A percentile compares a stretch with the other conserved stretches of the same genome.
Evolutionary conservation across 2,113 vertebrate species (phyloP).

Genomic region (Rattus rattus): DNA sequence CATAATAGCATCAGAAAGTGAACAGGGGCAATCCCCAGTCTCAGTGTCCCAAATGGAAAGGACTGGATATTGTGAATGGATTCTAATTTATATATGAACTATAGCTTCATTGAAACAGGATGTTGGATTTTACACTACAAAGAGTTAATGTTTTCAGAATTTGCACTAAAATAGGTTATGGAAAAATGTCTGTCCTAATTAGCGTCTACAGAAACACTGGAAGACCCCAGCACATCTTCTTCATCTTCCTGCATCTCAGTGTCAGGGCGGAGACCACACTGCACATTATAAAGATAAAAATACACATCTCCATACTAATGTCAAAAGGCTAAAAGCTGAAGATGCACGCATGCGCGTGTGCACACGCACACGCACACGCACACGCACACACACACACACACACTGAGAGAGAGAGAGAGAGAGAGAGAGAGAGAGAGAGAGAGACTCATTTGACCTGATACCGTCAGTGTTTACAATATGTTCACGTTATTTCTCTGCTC

Average conservation of each 20-base stretch:
- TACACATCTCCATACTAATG: background rate
- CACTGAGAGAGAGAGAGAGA: no score
- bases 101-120: conserved; percentile 35
- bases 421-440: no score
- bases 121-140: conserved; percentile 51
- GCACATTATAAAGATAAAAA: conserved; percentile 31
- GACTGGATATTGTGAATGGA: background rate
- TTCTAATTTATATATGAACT: conserved; percentile 48
- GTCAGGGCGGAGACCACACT: background rate
- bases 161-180: background rate
- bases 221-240: background rate
- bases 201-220: conserved; percentile 38
- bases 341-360: background rate
- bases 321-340: conserved; percentile 21
- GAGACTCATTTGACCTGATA: background rate
- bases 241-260: background rate
- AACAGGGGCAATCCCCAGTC: background rate
- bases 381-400: background rate
- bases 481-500: conserved; percentile 36
- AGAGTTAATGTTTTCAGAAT: conserved; percentile 62
- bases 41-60: conserved; percentile 21
- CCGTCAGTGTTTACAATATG: background rate
- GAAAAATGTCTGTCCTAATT: conserved; percentile 44
- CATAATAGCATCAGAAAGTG: conserved; percentile 19
- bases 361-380: conserved; percentile 1